Evolutionary conservation across 2,797 vertebrate genomes (phyloP).

Genomic region (Brachymystax lenok): DNA sequence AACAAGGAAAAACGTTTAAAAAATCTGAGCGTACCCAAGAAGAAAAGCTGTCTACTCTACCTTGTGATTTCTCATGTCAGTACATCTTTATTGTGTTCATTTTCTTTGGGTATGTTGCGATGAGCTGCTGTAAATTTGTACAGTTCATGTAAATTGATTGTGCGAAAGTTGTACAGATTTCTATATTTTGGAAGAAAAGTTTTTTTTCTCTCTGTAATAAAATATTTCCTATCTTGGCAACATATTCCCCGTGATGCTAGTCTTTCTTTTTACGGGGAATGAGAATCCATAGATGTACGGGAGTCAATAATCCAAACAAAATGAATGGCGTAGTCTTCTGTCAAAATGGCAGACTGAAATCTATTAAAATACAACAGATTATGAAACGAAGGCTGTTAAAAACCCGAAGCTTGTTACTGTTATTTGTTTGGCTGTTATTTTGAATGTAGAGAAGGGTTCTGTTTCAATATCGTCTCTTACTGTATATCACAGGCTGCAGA

Average conservation of each 20-base stretch:
- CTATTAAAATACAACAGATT: too few species aligned
- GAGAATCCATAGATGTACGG: background rate
- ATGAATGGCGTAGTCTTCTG: background rate
- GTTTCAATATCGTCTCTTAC: background rate
- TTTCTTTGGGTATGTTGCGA: constrained; percentile 97
- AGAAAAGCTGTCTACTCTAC: constrained; percentile 83
- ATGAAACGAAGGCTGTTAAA: background rate
- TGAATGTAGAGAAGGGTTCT: background rate
- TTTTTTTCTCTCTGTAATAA: constrained; percentile 99
- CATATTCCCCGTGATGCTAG: constrained; percentile 68
- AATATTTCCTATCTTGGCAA: constrained; percentile 99
- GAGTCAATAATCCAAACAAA: background rate
- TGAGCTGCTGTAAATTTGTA: constrained; percentile 99
- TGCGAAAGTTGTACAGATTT: constrained; percentile 99
- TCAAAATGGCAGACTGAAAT: background rate
- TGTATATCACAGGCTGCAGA: background rate
- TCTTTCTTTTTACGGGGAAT: constrained; percentile 45
- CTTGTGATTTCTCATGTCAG: constrained; percentile 96
- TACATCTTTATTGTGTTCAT: constrained; percentile 88
- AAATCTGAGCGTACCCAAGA: constrained; percentile 80
- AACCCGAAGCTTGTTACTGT: background rate
- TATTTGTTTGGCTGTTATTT: background rate
- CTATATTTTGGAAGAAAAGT: constrained; percentile 99
- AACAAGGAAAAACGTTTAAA: constrained; percentile 72
- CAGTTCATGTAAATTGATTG: constrained; percentile 99